Evolutionary conservation across 1,140 invertebrate species (phyloP), one percentile per base, ranked within the genome.

Genomic region (Ephestia elutella): DNA sequence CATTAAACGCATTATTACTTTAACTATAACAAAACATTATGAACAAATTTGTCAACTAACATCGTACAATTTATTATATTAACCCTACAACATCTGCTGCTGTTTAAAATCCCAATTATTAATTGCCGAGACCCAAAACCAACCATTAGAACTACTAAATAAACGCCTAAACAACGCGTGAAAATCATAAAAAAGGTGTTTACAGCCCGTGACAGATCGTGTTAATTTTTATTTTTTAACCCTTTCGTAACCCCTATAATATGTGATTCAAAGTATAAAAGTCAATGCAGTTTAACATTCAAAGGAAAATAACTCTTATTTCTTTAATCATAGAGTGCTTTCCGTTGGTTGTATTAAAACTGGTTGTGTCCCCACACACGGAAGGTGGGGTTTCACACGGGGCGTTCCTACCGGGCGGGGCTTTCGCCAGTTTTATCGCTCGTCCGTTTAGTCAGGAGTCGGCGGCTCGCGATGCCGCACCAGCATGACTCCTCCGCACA

Each of bases 401-500:
- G 80, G 81, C 77, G 82, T 68, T 66, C 77, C 69, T 58, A 56
- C 35, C 63, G 20, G 56, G 56, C 65, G 63, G 70, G 68, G 73
- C 49, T 17, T 18, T 17, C 53, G 59, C 28, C 20, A 49, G 13
- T n/a, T 53, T n/a, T 53, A 49, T 25, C 65, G 68, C 63, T 44
- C 35, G 60, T 48, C 62, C 53, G 68, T 65, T 81, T 75, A 87
- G 84, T 86, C 56, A 63, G 62, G 63, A 70, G 77, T 72, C 70
- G 70, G 85, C 82, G 75, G 79, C 81, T 65, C 76, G 82, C 79
- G 63, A 82, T 85, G 85, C 75, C 82, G 80, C 80, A 83, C 75
- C 75, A 70, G 70, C 64, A 87, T 87, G 85, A 85, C 74, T 68
- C 82, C 80, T 60, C 85, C 85, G 73, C 76, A 79, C 73, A 86